Percentiles rank a stretch among this genome's conserved stretches.
Conservation (phyloP, 2,113 vertebrate species). For the Okapia johnstoni region DNA sequence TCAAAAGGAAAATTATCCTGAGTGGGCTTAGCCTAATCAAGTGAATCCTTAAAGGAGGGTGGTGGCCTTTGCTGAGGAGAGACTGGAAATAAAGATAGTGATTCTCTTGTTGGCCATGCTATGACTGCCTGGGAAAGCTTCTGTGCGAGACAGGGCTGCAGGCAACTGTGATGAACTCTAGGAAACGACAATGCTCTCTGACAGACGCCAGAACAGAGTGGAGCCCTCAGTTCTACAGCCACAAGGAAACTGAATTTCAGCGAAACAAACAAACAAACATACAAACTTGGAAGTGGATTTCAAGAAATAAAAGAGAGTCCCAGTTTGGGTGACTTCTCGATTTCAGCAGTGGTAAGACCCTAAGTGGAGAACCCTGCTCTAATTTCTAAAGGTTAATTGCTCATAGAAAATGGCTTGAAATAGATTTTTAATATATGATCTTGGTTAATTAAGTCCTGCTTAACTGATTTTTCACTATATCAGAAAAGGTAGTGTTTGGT, state of each 20-base stretch:
- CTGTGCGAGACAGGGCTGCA: rapidly evolving
- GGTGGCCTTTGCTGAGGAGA: neutral
- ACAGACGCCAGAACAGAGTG: neutral
- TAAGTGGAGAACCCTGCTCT: neutral
- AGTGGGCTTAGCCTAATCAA: neutral
- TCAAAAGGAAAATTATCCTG: neutral
- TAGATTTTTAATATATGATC: neutral
- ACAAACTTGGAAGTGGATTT: neutral
- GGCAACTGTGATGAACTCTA: neutral
- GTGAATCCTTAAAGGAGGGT: neutral
- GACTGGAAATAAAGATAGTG: neutral
- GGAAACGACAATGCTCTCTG: no score
- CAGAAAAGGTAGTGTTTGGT: neutral
- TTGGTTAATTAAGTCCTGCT: neutral
- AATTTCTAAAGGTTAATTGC: neutral
- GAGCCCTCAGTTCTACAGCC: neutral
- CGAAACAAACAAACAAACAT: neutral
- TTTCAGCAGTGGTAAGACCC: neutral
- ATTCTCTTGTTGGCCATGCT: neutral
- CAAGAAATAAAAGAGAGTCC: neutral
- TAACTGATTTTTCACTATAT: neutral
- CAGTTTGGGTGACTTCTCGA: neutral
- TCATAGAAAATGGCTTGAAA: neutral
- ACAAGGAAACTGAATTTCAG: neutral
- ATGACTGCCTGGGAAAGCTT: rapidly evolving